These are phyloP conservation scores for Drosophila nigrodunni DNA, from an alignment of 1,140 invertebrate genomes.

Conservation along the genomic window DNA sequence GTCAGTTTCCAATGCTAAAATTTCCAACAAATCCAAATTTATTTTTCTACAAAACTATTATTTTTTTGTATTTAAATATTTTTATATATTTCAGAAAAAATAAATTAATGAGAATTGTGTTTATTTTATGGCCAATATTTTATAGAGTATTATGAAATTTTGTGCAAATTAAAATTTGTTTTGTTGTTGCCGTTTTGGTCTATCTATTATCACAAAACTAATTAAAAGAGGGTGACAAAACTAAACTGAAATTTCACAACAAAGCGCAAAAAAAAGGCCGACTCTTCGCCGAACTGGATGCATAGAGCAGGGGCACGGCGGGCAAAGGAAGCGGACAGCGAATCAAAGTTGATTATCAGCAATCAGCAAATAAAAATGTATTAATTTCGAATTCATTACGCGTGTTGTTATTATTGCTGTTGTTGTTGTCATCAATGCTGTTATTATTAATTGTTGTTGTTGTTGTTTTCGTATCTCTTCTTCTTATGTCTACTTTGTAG, in stretches of 20 bases:
- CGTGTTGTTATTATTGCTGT: conserved; percentile 48
- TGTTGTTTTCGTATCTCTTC: conserved; percentile 4
- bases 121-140: not conserved
- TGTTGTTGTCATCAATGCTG: conserved; percentile 29
- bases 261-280: conserved; percentile 31
- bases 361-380: conserved; percentile 58
- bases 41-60: not conserved
- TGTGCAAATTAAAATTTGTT: conserved; percentile 3
- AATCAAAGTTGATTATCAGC: conserved; percentile 60
- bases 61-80: not conserved
- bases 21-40: too few relatives aligned
- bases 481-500: conserved; percentile 7
- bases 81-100: too few relatives aligned
- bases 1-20: too few relatives aligned
- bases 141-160: not conserved
- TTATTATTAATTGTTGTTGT: conserved; percentile 22
- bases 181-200: conserved; percentile 8
- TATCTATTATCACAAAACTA: conserved; percentile 50
- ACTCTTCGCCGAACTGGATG: not conserved
- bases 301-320: not conserved
- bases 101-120: not conserved
- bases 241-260: conserved; percentile 43
- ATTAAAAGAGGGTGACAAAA: conserved; percentile 53
- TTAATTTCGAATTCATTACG: conserved; percentile 69
- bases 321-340: conserved; percentile 23